phyloP scores from a whole-genome alignment of 2,113 vertebrate species.

The Prolemur simus region DNA sequence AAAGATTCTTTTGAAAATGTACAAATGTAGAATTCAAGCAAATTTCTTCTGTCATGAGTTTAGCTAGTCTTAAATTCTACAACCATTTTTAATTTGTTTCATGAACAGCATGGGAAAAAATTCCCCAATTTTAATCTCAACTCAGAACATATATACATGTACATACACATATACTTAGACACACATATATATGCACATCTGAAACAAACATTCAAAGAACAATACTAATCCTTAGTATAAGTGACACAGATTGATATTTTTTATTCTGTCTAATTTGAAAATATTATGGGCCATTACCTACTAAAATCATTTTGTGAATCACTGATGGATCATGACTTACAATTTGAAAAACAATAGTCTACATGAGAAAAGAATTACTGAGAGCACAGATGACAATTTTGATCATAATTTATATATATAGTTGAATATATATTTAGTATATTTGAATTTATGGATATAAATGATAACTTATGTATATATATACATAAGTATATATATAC shows the following conservation, averaged over 20 bases:
- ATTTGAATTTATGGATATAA: not conserved
- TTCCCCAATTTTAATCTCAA: not conserved
- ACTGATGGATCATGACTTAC: not conserved
- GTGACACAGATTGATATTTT: not conserved
- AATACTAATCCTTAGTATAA: not conserved
- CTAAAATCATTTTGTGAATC: not conserved
- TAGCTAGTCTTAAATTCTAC: not conserved
- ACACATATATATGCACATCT: not conserved
- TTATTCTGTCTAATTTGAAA: not conserved
- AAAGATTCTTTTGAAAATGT: conserved; percentile 3
- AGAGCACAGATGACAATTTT: not conserved
- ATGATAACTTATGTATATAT: not conserved
- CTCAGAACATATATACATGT: not conserved
- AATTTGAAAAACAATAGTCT: not conserved
- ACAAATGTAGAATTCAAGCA: not conserved
- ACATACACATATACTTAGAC: not conserved
- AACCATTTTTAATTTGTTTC: not conserved
- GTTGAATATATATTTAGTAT: not conserved
- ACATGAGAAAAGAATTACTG: not conserved
- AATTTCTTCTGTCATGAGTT: not conserved
- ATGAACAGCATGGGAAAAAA: not conserved
- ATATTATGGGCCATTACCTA: not conserved
- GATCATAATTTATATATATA: not conserved
- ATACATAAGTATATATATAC: too few species aligned
- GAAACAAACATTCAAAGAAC: not conserved